Percentiles rank a stretch among this genome's conserved stretches.
Conservation (phyloP, 2,888 invertebrate species). For the Eucera pruinosa region DNA sequence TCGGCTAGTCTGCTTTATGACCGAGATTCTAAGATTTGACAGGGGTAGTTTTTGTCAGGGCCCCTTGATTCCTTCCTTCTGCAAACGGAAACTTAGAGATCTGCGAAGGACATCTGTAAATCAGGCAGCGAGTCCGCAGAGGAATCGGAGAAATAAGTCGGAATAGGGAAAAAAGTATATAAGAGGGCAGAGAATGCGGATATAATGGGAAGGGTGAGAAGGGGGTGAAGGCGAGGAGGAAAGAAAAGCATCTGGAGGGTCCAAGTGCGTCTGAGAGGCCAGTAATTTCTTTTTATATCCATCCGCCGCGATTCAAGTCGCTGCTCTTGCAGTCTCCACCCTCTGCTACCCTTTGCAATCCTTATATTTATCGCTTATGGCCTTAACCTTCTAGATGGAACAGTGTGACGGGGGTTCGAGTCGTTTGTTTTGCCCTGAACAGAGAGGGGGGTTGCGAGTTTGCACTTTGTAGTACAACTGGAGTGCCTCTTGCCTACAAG, state of each 20-base stretch:
- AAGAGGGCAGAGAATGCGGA: constrained; percentile 29
- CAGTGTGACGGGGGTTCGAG: constrained; percentile 3
- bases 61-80: too few species aligned
- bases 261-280: constrained; percentile 73
- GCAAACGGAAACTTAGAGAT: background rate
- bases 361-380: constrained; percentile 70
- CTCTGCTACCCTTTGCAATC: background rate
- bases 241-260: constrained; percentile 38
- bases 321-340: constrained; percentile 56
- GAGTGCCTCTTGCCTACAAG: constrained; percentile 6
- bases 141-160: constrained; percentile 67
- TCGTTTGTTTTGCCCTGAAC: background rate
- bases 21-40: too few species aligned
- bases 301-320: constrained; percentile 63
- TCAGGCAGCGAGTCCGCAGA: constrained; percentile 61
- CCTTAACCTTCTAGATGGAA: constrained; percentile 38
- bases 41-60: too few species aligned
- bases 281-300: constrained; percentile 79
- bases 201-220: constrained; percentile 25
- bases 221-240: background rate
- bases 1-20: too few species aligned
- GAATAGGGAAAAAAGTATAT: constrained; percentile 38
- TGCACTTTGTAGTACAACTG: background rate
- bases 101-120: constrained; percentile 71
- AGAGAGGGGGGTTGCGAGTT: background rate